Evolutionary conservation across 2,888 invertebrate species (phyloP).

Genomic region (Ctenicera cuprea): DNA sequence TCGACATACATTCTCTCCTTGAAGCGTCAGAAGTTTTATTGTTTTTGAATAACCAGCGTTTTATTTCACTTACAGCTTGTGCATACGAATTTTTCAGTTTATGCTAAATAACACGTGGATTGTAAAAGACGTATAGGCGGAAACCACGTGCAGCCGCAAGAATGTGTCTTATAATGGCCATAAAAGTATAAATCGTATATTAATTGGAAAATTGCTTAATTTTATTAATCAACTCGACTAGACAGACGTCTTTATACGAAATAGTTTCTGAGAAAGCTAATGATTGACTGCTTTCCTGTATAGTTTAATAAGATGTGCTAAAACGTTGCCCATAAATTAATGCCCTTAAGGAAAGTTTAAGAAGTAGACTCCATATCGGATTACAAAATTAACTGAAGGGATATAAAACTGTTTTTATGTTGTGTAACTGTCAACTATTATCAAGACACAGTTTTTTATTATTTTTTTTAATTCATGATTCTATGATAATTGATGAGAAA

Average conservation of each 20-base stretch:
- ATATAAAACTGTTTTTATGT: no score
- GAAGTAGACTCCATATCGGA: no score
- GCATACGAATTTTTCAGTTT: conserved; percentile 30
- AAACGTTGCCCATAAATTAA: not conserved
- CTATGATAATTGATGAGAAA: no score
- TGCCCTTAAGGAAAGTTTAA: not conserved
- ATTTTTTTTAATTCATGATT: no score
- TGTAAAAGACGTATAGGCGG: not conserved
- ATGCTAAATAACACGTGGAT: conserved; percentile 20
- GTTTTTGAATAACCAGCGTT: conserved; percentile 40
- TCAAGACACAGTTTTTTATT: no score
- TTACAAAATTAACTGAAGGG: no score
- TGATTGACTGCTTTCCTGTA: conserved; percentile 5
- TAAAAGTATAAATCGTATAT: conserved; percentile 27
- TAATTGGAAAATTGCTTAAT: conserved; percentile 36
- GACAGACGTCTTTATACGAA: conserved; percentile 8
- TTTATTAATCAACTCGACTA: conserved; percentile 23
- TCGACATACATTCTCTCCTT: conserved; percentile 58
- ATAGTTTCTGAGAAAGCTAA: conserved; percentile 29
- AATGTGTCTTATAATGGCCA: conserved; percentile 1
- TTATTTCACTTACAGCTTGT: conserved; percentile 25
- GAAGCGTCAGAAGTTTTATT: conserved; percentile 48
- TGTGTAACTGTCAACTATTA: no score
- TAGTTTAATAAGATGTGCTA: conserved; percentile 7
- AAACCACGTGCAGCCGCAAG: not conserved